Conservation (phyloP, 2,113 vertebrate genomes). For the Stegastes partitus region DNA sequence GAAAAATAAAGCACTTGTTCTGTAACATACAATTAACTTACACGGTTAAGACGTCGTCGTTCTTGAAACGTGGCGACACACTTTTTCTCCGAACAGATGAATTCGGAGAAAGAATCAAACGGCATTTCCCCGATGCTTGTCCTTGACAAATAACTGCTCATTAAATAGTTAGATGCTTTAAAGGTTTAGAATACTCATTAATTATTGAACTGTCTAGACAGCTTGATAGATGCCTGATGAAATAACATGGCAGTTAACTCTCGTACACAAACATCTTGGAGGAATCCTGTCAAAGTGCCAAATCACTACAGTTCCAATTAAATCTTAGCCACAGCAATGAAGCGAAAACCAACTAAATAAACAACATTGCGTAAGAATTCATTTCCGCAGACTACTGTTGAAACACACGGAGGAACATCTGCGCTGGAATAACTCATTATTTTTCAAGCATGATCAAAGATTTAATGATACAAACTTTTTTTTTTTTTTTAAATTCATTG, state of each 20-base stretch:
- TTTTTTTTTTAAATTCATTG: background rate
- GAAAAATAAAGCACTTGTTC: slow-evolving; percentile 98
- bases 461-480: background rate
- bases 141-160: slow-evolving; percentile 68
- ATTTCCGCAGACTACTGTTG: slow-evolving; percentile 7
- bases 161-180: slow-evolving; percentile 77
- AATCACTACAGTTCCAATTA: slow-evolving; percentile 24
- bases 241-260: slow-evolving; percentile 68
- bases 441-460: slow-evolving; percentile 6
- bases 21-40: slow-evolving; percentile 67
- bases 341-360: slow-evolving; percentile 11
- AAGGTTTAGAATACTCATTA: slow-evolving; percentile 73
- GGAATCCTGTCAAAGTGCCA: slow-evolving; percentile 25
- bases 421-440: background rate
- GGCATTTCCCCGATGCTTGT: slow-evolving; percentile 23
- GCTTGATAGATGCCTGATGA: slow-evolving; percentile 69
- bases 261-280: slow-evolving; percentile 46
- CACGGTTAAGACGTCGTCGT: slow-evolving; percentile 21
- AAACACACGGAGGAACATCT: background rate
- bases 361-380: slow-evolving; percentile 8
- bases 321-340: slow-evolving; percentile 15
- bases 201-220: slow-evolving; percentile 82
- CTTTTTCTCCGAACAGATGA: no score
- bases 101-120: slow-evolving; percentile 7
- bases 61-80: background rate